These are phyloP conservation scores for Liposcelis brunnea DNA, from an alignment of 2,888 invertebrate species.

Conservation along the genomic window DNA sequence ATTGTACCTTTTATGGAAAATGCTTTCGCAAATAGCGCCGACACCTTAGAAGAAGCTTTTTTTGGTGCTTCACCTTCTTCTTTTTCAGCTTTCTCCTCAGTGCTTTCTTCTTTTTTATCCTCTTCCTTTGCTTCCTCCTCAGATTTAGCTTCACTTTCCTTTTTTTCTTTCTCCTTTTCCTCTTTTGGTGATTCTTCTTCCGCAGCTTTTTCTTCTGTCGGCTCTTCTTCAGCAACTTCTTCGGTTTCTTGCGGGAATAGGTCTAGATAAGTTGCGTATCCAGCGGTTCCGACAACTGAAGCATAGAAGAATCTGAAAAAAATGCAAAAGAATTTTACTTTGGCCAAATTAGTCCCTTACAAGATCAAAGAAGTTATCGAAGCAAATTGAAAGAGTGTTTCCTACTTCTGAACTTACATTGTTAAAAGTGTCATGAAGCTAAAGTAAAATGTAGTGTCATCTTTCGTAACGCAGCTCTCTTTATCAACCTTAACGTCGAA, in stretches of 20 bases:
- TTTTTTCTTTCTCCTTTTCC: constrained; percentile 17
- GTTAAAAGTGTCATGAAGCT: constrained; percentile 23
- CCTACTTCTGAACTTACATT: constrained; percentile 21
- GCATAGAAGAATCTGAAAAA: constrained; percentile 30
- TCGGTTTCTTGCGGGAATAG: constrained; percentile 19
- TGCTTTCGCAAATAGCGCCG: neutral
- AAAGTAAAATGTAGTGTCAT: constrained; percentile 19
- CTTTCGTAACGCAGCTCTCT: constrained; percentile 39
- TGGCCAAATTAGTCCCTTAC: too few relatives aligned
- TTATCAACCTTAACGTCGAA: constrained; percentile 38
- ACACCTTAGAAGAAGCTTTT: neutral
- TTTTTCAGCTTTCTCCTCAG: neutral
- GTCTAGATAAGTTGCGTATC: constrained; percentile 32
- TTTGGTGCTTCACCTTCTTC: constrained; percentile 1
- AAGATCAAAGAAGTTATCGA: too few relatives aligned
- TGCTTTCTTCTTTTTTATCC: constrained; percentile 10
- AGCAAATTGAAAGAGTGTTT: too few relatives aligned
- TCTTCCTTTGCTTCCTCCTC: constrained; percentile 18
- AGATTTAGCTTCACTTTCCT: constrained; percentile 11
- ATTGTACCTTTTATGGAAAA: constrained; percentile 4
- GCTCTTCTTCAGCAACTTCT: constrained; percentile 18
- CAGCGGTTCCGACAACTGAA: constrained; percentile 27
- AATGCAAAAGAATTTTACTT: constrained; percentile 9
- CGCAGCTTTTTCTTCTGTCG: constrained; percentile 18
- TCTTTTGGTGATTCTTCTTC: constrained; percentile 18